phyloP scores from a whole-genome alignment of 2,797 vertebrate species.

The Chelonia mydas region DNA sequence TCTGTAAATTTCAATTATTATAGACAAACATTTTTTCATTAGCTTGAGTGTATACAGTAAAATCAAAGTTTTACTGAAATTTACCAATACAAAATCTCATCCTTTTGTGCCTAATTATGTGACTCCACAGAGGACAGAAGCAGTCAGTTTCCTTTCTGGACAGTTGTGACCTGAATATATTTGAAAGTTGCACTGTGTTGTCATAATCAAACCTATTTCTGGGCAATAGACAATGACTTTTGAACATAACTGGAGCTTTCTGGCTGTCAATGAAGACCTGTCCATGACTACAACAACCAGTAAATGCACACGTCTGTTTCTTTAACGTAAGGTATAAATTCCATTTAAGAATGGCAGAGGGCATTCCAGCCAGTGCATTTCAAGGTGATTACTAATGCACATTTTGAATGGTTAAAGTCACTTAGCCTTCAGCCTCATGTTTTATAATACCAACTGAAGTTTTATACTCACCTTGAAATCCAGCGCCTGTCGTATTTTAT shows the following conservation, averaged over 20 bases:
- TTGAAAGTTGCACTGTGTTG: background rate
- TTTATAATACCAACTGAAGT: constrained; percentile 3
- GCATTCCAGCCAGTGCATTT: background rate
- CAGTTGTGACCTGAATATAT: background rate
- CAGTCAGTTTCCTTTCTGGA: background rate
- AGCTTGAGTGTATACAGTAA: no score
- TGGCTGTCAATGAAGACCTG: background rate
- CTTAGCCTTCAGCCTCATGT: constrained; percentile 4
- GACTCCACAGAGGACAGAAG: background rate
- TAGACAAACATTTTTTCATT: background rate
- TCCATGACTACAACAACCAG: background rate
- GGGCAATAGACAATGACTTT: background rate
- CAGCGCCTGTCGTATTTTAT: constrained; percentile 48
- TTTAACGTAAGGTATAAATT: background rate
- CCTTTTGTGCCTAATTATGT: background rate
- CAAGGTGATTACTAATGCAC: background rate
- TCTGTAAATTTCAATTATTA: background rate
- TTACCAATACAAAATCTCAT: background rate
- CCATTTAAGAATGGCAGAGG: constrained; percentile 2
- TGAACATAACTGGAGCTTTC: constrained; percentile 9
- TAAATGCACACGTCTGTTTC: background rate
- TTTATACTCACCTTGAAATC: constrained; percentile 25
- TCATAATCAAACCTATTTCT: background rate
- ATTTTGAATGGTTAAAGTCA: constrained; percentile 28
- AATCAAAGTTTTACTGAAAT: background rate